phyloP scores from a whole-genome alignment of 2,113 vertebrate species.

The Cyanistes caeruleus region DNA sequence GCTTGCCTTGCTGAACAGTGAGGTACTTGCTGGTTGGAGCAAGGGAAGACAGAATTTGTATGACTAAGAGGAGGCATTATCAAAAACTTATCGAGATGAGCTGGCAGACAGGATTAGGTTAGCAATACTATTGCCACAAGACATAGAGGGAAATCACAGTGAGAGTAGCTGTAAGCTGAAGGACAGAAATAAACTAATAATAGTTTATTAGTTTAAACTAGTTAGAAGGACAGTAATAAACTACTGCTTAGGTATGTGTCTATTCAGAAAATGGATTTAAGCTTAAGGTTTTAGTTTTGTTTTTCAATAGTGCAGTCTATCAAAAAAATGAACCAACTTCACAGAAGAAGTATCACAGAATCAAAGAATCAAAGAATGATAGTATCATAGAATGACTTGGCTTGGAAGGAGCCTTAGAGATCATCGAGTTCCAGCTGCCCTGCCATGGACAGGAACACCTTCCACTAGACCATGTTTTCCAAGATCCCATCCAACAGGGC shows the following conservation, averaged over 20 bases:
- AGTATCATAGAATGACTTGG: neutral
- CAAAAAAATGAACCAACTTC: neutral
- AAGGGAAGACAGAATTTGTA: neutral
- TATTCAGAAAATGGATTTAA: neutral
- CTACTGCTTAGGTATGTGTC: neutral
- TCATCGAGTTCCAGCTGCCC: neutral
- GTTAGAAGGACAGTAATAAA: neutral
- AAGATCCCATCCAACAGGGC: neutral
- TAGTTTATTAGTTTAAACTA: no score
- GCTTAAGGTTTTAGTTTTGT: neutral
- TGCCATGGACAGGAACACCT: neutral
- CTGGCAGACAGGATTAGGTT: neutral
- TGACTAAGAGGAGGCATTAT: neutral
- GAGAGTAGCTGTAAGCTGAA: neutral
- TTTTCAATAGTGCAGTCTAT: neutral
- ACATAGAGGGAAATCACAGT: neutral
- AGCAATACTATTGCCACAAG: neutral
- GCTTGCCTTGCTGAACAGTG: neutral
- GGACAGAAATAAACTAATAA: neutral
- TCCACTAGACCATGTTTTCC: neutral
- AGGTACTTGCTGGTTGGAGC: neutral
- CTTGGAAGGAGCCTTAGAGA: neutral
- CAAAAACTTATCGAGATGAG: neutral
- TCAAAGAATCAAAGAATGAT: neutral
- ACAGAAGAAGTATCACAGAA: neutral